These are phyloP conservation scores for Camponotus pennsylvanicus DNA, from an alignment of 1,140 invertebrate genomes.

Conservation along the genomic window DNA sequence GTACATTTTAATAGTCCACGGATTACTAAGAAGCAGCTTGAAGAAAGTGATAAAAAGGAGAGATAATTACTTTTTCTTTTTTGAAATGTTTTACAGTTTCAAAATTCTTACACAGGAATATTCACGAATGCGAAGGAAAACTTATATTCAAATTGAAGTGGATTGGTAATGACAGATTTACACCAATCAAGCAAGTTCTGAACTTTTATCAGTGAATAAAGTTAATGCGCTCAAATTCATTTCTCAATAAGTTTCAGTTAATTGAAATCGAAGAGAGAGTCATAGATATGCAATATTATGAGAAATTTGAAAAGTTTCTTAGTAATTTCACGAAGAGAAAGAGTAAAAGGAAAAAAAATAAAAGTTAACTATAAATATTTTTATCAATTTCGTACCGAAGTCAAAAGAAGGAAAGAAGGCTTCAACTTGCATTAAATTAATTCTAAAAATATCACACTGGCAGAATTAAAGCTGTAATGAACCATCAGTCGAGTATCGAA, in stretches of 20 bases:
- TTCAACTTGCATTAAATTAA: background rate
- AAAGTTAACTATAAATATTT: slow-evolving; percentile 27
- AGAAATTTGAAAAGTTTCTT: slow-evolving; percentile 4
- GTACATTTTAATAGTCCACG: background rate
- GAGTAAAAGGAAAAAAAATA: too few relatives aligned
- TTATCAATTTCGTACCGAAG: slow-evolving; percentile 2
- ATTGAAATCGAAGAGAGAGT: slow-evolving; percentile 40
- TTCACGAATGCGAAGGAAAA: background rate
- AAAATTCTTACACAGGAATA: background rate
- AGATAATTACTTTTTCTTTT: background rate
- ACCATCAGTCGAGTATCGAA: slow-evolving; percentile 16
- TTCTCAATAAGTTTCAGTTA: slow-evolving; percentile 26
- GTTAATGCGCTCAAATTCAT: slow-evolving; percentile 29
- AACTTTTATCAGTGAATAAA: slow-evolving; percentile 7
- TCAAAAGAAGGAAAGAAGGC: too few relatives aligned
- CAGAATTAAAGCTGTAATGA: slow-evolving; percentile 38
- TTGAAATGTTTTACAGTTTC: background rate
- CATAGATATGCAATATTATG: background rate
- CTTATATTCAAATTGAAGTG: too few relatives aligned
- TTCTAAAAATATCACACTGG: background rate
- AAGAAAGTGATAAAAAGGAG: background rate
- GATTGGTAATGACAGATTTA: background rate
- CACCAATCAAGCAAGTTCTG: background rate
- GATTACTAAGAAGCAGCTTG: background rate
- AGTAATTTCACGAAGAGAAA: background rate